phyloP scores from a whole-genome alignment of 2,888 invertebrate genomes.

The Rhodophaea formosa region DNA sequence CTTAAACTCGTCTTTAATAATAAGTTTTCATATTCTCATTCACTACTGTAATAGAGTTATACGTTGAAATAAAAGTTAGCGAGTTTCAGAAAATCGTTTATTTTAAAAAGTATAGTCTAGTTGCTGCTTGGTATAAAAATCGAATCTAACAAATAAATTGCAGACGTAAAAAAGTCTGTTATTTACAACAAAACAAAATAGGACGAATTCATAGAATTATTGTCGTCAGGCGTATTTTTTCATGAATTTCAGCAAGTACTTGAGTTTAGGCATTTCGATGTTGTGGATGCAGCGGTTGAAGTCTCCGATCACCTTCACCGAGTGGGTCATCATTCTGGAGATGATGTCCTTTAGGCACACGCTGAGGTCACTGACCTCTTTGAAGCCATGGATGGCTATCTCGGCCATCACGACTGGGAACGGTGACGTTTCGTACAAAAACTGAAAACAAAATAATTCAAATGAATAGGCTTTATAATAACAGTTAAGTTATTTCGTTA shows the following conservation, averaged over 20 bases:
- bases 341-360: slow-evolving; percentile 75
- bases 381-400: slow-evolving; percentile 74
- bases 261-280: slow-evolving; percentile 75
- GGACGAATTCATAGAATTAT: background rate
- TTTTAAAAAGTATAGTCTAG: slow-evolving; percentile 11
- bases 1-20: no score
- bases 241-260: slow-evolving; percentile 74
- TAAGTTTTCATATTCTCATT: no score
- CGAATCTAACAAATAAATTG: slow-evolving; percentile 9
- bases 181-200: slow-evolving; percentile 17
- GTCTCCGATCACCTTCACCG: slow-evolving; percentile 74
- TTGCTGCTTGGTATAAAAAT: slow-evolving; percentile 13
- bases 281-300: slow-evolving; percentile 76
- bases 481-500: no score
- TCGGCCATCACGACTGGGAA: slow-evolving; percentile 77
- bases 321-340: slow-evolving; percentile 75
- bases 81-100: background rate
- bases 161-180: slow-evolving; percentile 10
- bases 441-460: slow-evolving; percentile 49
- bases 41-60: background rate
- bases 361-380: slow-evolving; percentile 73
- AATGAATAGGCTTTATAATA: background rate
- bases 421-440: slow-evolving; percentile 74
- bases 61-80: background rate
- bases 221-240: slow-evolving; percentile 67